Base-by-base conservation (phyloP, 2,888 invertebrate species). In the Sphaerophoria rueppellii region DNA sequence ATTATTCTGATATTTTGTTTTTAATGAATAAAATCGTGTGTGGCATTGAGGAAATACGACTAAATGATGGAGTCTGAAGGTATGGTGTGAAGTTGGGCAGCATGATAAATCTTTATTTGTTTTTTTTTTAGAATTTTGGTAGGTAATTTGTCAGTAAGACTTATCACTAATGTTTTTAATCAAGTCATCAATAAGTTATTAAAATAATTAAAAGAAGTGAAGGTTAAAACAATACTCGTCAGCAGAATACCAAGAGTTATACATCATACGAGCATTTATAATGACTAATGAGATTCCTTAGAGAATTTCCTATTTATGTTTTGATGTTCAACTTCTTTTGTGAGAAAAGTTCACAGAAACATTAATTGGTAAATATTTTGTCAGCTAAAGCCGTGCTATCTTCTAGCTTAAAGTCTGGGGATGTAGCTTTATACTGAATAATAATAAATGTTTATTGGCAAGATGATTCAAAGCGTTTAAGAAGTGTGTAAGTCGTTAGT, bases 1-100 rank as follows among this genome's bases (percentile, higher is more conserved):
- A 54, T 67, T 63, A 24, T 61, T 43, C 32, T 43, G 24, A 24
- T 60, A 43, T 50, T 50, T 65, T 34, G 67, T 55, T 65, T 34
- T 72, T 55, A 61, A 67, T 73, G 61, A 77, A 79, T 65, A 55
- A 54, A 34, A 14, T n/a, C 24, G 37, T 70, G 78, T 78, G 63
- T 69, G 73, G 63, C 63, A 74, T 69, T 78, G 61, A 37, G 57
- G 57, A 65, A 74, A 32, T 78, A 70, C 12, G 12, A 11, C 12
- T 43, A 11, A 9, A 43, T 11, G 11, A 43, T 43, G 11, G 9
- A 43, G 43, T 43, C 9, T 50, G 50, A 6, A 65, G 6, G 35
- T 32, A 73, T 55, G 37, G 46, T 50, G 57, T 74, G 67, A 55
- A 50, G 32, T 60, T 34, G 40, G 16, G 6, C 1, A 35, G 50